phyloP scores from a whole-genome alignment of 2,797 vertebrate genomes.

The Dicrostonyx torquatus region DNA sequence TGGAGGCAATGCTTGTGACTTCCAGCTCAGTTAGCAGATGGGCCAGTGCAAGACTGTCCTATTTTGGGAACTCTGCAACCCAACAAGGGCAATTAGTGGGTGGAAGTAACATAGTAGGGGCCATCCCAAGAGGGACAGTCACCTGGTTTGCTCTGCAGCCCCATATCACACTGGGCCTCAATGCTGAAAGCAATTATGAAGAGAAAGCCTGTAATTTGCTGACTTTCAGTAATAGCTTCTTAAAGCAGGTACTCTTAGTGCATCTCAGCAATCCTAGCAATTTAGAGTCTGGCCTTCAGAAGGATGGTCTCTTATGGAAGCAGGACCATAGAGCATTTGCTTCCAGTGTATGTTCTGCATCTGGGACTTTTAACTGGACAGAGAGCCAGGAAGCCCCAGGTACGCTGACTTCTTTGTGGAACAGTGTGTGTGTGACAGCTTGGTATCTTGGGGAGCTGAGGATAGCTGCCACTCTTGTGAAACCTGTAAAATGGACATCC shows the following conservation, averaged over 20 bases:
- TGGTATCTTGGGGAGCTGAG: not conserved
- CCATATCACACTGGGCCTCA: not conserved
- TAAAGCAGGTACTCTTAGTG: not conserved
- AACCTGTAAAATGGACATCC: not conserved
- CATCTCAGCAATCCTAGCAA: not conserved
- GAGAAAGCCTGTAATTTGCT: slow-evolving; percentile 19
- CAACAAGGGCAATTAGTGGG: not conserved
- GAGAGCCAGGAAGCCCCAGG: not conserved
- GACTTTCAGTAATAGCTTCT: not conserved
- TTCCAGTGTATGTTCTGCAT: not conserved
- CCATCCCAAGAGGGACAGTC: not conserved
- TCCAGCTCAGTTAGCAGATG: slow-evolving; percentile 38
- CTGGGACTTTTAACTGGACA: not conserved
- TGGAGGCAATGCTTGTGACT: not conserved
- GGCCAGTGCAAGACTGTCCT: not conserved
- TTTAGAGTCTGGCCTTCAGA: not conserved
- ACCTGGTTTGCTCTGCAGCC: slow-evolving; percentile 36
- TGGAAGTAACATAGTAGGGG: not conserved
- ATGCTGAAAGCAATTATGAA: not conserved
- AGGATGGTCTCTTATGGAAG: not conserved
- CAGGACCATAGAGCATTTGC: not conserved
- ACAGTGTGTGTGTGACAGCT: not conserved
- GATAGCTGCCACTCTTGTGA: not conserved
- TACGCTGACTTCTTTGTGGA: not conserved
- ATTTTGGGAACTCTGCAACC: not conserved